phyloP scores from a whole-genome alignment of 2,113 vertebrate species.

The Semnornis frantzii region DNA sequence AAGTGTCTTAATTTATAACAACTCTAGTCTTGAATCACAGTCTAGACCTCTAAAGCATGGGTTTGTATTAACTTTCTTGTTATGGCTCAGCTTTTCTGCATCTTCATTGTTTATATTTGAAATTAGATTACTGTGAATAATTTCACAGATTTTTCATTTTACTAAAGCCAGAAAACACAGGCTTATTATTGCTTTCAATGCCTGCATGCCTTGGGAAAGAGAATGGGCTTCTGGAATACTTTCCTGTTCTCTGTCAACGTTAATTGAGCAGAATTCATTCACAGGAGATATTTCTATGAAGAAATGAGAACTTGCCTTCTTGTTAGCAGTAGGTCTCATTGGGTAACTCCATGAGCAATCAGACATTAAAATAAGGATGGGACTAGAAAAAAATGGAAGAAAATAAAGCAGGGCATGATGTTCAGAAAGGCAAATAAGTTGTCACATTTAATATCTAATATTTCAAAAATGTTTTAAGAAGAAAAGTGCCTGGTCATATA shows the following conservation, averaged over 20 bases:
- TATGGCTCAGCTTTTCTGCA: neutral
- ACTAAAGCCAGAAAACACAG: neutral
- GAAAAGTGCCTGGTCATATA: neutral
- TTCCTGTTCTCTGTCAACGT: neutral
- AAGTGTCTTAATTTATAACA: neutral
- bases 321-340: neutral
- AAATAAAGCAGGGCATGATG: neutral
- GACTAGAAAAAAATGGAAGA: neutral
- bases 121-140: neutral
- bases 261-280: neutral
- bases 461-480: neutral
- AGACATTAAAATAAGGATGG: neutral
- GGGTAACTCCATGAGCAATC: neutral
- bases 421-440: neutral
- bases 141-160: neutral
- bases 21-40: neutral
- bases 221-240: neutral
- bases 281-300: neutral
- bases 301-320: neutral
- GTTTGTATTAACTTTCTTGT: neutral
- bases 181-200: neutral
- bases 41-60: neutral
- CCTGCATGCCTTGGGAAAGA: neutral
- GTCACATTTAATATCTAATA: neutral
- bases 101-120: neutral